phyloP scores from a whole-genome alignment of 2,797 vertebrate genomes.

The Chromobotia macracanthus region DNA sequence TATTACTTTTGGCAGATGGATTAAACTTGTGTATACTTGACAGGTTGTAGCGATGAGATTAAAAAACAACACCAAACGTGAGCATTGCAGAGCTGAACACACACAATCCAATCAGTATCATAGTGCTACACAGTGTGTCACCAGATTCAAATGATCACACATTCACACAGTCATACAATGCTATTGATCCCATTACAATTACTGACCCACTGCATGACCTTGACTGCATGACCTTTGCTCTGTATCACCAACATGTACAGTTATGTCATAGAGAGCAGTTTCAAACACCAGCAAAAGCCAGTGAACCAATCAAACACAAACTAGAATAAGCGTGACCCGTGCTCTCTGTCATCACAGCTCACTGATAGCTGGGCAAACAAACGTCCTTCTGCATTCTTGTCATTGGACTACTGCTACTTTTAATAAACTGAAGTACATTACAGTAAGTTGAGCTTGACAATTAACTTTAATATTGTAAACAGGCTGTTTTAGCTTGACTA shows the following conservation, averaged over 20 bases:
- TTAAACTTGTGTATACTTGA: background rate
- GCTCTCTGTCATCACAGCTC: background rate
- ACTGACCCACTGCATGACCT: constrained; percentile 45
- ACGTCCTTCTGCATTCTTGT: too few species aligned
- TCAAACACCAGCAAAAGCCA: background rate
- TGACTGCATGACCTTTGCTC: constrained; percentile 12
- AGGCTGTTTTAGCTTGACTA: too few species aligned
- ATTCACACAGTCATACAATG: background rate
- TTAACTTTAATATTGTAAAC: too few species aligned
- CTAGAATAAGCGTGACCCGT: too few species aligned
- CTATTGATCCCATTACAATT: constrained; percentile 42
- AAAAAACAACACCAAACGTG: background rate
- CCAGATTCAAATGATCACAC: background rate
- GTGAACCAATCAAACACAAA: background rate
- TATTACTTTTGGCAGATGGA: constrained; percentile 4
- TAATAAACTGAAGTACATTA: too few species aligned
- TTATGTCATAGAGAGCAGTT: constrained; percentile 21
- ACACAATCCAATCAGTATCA: background rate
- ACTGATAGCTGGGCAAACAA: too few species aligned
- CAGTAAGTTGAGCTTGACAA: too few species aligned
- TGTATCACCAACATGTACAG: background rate
- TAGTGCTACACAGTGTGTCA: background rate
- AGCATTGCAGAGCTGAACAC: constrained; percentile 1
- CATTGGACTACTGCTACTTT: too few species aligned
- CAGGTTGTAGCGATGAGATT: background rate